Evolutionary conservation across 2,113 vertebrate species (phyloP), one percentile per base, ranked within the genome.

Genomic region (Lanius ludovicianus): DNA sequence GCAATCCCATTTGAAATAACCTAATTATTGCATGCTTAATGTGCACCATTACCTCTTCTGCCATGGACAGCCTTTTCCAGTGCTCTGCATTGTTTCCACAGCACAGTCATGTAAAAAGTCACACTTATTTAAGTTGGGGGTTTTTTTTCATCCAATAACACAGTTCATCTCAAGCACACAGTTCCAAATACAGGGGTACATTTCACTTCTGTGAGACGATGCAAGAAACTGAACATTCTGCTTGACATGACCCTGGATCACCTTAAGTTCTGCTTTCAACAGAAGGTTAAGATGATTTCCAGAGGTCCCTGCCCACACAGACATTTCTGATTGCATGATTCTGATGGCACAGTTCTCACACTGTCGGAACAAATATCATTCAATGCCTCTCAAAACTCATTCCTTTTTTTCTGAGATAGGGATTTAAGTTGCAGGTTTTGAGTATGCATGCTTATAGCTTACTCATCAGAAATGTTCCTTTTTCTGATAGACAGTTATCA

Each of bases 11-110:
- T 18, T 76, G 27, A 90, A 85, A 59, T 46, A 46, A 50, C 6
- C 3, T 11, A 65, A 70, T 46, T 70, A 24, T 3, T 62, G 25
- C 23, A 62, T 37, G 30, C 12, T 73, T 47, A 8, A 47, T 27
- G 14, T 27, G 28, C 9, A 65, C 16, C 8, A 12, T 57, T 21
- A 33, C 16, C 27, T 81, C 30, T 62, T 80, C 56, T 57, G 47
- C 44, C 37, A 37, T 1, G 15, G 33, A 46, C 4, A 74, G 46
- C 0, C 0, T 60, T 69, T 86, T 31, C 33, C 68, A 94, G 41
- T 1, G 1, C 49, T 89, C 42, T 24, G 47, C 1, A 1, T 8
- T 2, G 0, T 17, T 28, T 11, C 25, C 49, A 63, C 18, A 91
- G 33, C 30, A 73, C 2, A 24, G 23, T 17, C 7, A 22, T 15